Evolutionary conservation across 2,888 invertebrate species (phyloP).

Genomic region (Caenorhabditis doughertyi): DNA sequence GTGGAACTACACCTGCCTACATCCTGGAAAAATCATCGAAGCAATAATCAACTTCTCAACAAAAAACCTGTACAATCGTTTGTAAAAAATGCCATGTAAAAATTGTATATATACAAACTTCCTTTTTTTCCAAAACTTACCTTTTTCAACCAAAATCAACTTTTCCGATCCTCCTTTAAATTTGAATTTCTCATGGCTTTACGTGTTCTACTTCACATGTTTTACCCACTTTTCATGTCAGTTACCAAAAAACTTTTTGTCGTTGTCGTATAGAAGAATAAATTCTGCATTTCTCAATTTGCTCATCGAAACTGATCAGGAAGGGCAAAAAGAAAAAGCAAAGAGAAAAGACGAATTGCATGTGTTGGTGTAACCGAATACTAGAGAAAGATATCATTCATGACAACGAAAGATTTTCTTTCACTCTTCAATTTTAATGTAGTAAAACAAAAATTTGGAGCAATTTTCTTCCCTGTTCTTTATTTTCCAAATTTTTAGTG

Average conservation of each 20-base stretch:
- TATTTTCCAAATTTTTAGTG: no score
- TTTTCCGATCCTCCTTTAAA: slow-evolving; percentile 12
- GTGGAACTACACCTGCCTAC: slow-evolving; percentile 34
- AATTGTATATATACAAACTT: slow-evolving; percentile 26
- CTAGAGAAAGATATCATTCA: slow-evolving; percentile 56
- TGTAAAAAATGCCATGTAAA: slow-evolving; percentile 20
- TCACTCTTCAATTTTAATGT: slow-evolving; percentile 36
- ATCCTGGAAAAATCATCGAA: slow-evolving; percentile 41
- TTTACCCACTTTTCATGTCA: background rate
- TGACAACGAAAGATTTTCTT: slow-evolving; percentile 60
- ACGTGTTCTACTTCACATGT: background rate
- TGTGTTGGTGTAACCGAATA: slow-evolving; percentile 57
- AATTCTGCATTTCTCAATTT: slow-evolving; percentile 9
- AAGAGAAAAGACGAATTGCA: slow-evolving; percentile 31
- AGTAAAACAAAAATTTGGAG: no score
- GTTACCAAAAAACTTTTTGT: background rate
- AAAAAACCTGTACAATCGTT: no score
- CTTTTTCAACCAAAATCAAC: slow-evolving; percentile 22
- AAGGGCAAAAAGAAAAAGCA: slow-evolving; percentile 11
- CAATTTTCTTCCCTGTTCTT: no score
- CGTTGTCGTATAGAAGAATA: background rate
- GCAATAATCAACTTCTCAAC: background rate
- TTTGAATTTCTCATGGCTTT: slow-evolving; percentile 22
- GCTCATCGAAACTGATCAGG: slow-evolving; percentile 18
- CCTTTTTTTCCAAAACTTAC: background rate